Conservation (phyloP, 2,888 invertebrate species). For the Octonoba sinensis region DNA sequence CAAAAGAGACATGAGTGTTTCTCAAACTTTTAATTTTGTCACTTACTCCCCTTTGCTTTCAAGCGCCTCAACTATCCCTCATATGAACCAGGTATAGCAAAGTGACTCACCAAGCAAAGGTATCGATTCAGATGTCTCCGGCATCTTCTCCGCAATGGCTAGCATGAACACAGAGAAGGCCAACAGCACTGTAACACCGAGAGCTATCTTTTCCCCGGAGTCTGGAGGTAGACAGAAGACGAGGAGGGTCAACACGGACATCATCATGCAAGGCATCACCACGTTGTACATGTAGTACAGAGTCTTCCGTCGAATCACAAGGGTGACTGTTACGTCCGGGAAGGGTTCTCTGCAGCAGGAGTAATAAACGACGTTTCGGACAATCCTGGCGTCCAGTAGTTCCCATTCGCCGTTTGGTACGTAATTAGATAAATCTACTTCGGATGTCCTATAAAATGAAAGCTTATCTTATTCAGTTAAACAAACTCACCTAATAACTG, state of each 20-base stretch:
- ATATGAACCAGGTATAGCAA: too few relatives aligned
- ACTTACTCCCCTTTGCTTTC: too few relatives aligned
- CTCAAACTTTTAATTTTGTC: too few relatives aligned
- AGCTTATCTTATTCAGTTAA: too few relatives aligned
- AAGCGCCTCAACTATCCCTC: too few relatives aligned
- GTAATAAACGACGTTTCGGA: conserved; percentile 73
- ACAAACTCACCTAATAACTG: too few relatives aligned
- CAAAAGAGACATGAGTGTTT: too few relatives aligned
- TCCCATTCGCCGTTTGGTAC: conserved; percentile 76
- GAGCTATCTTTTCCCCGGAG: conserved; percentile 75
- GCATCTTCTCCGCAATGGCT: conserved; percentile 76
- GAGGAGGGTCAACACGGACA: conserved; percentile 76
- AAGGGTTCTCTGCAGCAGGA: conserved; percentile 75
- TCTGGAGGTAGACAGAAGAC: conserved; percentile 75
- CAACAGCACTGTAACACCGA: conserved; percentile 75
- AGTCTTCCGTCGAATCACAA: conserved; percentile 74
- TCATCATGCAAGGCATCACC: conserved; percentile 75
- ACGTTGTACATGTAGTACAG: conserved; percentile 75
- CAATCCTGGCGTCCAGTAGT: conserved; percentile 72
- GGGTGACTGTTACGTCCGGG: conserved; percentile 75
- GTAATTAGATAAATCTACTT: conserved; percentile 74
- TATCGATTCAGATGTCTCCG: conserved; percentile 75
- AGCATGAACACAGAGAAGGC: conserved; percentile 76
- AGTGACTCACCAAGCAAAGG: conserved; percentile 74
- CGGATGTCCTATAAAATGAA: conserved; percentile 69